Conservation (phyloP, 2,888 invertebrate species). For the Hesperia comma region DNA sequence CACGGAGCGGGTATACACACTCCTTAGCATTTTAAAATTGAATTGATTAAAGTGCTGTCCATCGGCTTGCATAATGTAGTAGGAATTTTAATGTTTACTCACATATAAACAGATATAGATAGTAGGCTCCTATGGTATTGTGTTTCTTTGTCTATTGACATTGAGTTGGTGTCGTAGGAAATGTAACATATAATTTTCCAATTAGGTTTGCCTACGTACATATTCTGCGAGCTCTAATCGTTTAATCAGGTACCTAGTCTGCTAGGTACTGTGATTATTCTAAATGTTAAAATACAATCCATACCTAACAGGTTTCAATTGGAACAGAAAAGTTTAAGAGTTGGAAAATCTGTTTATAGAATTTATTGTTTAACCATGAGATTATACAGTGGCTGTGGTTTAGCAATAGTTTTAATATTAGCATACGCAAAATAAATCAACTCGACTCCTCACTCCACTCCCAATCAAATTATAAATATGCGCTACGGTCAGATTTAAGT, state of each 20-base stretch:
- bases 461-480: too few relatives aligned
- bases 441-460: too few relatives aligned
- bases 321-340: too few relatives aligned
- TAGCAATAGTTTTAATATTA: too few relatives aligned
- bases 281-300: too few relatives aligned
- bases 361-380: too few relatives aligned
- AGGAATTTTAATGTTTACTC: slow-evolving; percentile 45
- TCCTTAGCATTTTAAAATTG: slow-evolving; percentile 38
- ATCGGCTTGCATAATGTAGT: slow-evolving; percentile 54
- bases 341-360: too few relatives aligned
- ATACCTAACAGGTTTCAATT: too few relatives aligned
- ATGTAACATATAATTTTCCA: neutral
- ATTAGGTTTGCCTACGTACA: neutral
- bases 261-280: neutral
- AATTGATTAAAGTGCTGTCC: slow-evolving; percentile 35
- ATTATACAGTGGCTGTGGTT: too few relatives aligned
- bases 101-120: neutral
- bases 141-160: slow-evolving; percentile 3
- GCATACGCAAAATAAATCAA: too few relatives aligned
- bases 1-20: slow-evolving; percentile 6
- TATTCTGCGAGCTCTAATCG: neutral
- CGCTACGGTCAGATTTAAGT: too few relatives aligned
- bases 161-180: slow-evolving; percentile 4
- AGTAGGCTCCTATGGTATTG: neutral
- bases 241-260: neutral